Conservation (phyloP, 2,797 vertebrate genomes). For the Gorsachius magnificus region DNA sequence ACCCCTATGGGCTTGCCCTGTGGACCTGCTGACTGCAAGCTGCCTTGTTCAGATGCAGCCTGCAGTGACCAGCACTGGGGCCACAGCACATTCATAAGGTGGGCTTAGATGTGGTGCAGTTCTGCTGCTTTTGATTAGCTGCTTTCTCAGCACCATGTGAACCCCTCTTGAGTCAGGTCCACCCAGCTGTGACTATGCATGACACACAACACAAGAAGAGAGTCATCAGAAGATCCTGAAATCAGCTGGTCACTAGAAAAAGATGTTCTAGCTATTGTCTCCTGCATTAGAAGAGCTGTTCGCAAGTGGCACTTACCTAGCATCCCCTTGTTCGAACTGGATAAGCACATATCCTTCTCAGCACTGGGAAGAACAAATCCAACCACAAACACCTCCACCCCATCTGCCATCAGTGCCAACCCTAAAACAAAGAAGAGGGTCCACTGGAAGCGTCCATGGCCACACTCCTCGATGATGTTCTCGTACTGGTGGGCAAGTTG, state of each 20-base stretch:
- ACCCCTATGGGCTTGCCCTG: neutral
- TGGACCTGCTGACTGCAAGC: neutral
- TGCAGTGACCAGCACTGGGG: too few species aligned
- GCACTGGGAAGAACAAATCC: constrained; percentile 95
- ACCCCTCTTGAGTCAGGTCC: neutral
- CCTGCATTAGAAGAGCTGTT: neutral
- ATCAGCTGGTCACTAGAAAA: neutral
- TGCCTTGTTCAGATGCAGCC: neutral
- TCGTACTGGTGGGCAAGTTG: constrained; percentile 94
- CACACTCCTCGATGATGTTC: constrained; percentile 94
- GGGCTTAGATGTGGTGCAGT: neutral
- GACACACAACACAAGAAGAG: neutral
- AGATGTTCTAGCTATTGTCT: neutral
- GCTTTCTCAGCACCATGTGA: neutral
- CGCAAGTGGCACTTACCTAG: constrained; percentile 84
- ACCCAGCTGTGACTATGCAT: neutral
- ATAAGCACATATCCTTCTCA: constrained; percentile 98
- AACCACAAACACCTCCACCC: constrained; percentile 95
- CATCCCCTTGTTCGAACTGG: constrained; percentile 94
- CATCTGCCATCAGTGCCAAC: constrained; percentile 95
- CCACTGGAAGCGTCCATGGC: constrained; percentile 97
- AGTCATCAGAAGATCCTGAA: neutral
- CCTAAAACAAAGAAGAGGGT: constrained; percentile 91
- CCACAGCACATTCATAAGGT: neutral
- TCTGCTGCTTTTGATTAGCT: neutral